Evolutionary conservation across 2,113 vertebrate species (phyloP).

Genomic region (Aegotheles bennettii): DNA sequence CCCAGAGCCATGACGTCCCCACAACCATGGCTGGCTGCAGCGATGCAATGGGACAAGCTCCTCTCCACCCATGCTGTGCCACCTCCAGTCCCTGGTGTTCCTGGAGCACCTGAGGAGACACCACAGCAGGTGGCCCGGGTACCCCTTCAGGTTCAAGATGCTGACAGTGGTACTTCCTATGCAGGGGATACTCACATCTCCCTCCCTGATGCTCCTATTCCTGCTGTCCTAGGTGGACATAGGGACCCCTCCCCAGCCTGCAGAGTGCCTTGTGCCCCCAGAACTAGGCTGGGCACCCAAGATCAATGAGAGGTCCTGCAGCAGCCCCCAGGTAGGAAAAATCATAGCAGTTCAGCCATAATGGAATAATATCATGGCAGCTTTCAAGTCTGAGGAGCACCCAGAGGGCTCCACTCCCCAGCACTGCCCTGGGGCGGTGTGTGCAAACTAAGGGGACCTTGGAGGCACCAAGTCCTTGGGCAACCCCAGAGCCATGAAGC

Average conservation of each 20-base stretch:
- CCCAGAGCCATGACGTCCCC: not conserved
- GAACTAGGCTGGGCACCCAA: not conserved
- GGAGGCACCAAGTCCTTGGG: rapidly evolving
- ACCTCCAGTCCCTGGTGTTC: not conserved
- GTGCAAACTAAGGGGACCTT: not conserved
- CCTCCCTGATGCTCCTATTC: not conserved
- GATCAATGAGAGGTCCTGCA: not conserved
- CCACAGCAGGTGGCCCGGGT: rapidly evolving
- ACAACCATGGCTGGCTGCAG: rapidly evolving
- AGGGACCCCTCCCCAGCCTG: not conserved
- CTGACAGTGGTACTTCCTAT: not conserved
- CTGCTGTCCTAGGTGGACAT: not conserved
- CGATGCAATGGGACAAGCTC: rapidly evolving
- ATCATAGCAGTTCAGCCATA: not conserved
- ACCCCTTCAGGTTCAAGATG: not conserved
- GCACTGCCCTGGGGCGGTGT: rapidly evolving
- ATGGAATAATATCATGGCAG: not conserved
- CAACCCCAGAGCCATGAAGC: not conserved
- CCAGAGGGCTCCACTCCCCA: not conserved
- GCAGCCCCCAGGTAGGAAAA: not conserved
- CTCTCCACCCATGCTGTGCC: not conserved
- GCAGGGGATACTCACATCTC: not conserved
- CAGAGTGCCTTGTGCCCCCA: not conserved
- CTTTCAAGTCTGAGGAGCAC: not conserved
- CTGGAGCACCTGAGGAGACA: not conserved